Base-by-base conservation (phyloP, 2,888 invertebrate genomes). In the Lasioglossum vierecki region DNA sequence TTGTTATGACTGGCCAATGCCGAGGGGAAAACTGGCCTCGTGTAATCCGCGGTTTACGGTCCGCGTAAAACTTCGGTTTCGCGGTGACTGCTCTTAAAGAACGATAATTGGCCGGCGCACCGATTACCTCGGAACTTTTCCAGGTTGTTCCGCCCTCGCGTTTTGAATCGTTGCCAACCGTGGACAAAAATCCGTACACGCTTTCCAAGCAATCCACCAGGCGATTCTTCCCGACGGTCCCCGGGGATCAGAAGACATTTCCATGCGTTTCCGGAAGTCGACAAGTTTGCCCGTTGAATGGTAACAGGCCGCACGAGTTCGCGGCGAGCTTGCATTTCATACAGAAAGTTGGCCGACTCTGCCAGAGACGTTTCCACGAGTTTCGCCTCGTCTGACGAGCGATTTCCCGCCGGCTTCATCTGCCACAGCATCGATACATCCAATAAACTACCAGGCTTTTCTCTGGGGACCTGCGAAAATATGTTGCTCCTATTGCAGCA, bases 351-450 rank as follows among this genome's bases (percentile, higher is more conserved):
- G 39, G 5, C 70, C 41, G n/a, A n/a, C 41, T n/a, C 41, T 41
- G 39, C 41, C 39, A 1, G n/a, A 26, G 46, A 80, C 76, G n/a
- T 80, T 76, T 72, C 66, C 53, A 39, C 49, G 72, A 63, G 72
- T 44, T 75, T 80, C 74, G 6, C 46, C 22, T 6, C 6, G 0
- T 3, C 13, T 6, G 70, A 8, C 35, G 44, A 49, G 35, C 30
- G 8, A 22, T 22, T 39, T 68, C 39, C 39, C 68, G 68, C 11
- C 18, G 39, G 68, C 22, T 68, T 68, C 68, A 39, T 68, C 39
- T 35, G 68, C 9, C 18, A 4, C 9, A 49, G 11, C 15, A n/a
- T 63, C 76, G 22, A 46, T 41, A n/a, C 26, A 15, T n/a, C 77
- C 63, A 18, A 18, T 26, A 68, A 75, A 66, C 22, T 30, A 13